These are phyloP conservation scores for Pandemis corylana DNA, from an alignment of 2,888 invertebrate species.

Conservation along the genomic window DNA sequence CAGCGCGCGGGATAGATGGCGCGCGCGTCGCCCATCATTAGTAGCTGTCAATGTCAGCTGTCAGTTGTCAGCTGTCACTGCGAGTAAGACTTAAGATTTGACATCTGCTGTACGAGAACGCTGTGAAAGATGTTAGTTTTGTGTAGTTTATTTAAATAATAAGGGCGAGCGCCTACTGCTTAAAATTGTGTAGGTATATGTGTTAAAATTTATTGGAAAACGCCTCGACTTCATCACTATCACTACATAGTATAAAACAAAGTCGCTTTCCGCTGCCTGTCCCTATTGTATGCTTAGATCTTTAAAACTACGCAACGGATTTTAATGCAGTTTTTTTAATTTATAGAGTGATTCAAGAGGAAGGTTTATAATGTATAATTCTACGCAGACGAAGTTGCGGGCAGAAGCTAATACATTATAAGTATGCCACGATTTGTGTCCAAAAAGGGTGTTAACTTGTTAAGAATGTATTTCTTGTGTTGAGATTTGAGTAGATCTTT, in stretches of 20 bases:
- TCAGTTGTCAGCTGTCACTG: slow-evolving; percentile 47
- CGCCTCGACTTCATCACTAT: too few species aligned
- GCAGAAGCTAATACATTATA: too few species aligned
- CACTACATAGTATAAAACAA: too few species aligned
- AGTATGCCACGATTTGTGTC: too few species aligned
- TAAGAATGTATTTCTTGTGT: not conserved
- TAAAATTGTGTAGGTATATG: not conserved
- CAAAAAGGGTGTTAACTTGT: too few species aligned
- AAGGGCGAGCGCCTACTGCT: not conserved
- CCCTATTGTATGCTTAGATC: too few species aligned
- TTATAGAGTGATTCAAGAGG: too few species aligned
- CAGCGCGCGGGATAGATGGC: slow-evolving; percentile 51
- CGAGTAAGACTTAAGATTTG: slow-evolving; percentile 42
- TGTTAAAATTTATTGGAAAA: not conserved
- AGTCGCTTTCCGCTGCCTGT: too few species aligned
- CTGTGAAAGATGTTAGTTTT: slow-evolving; percentile 11
- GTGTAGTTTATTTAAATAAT: slow-evolving; percentile 1
- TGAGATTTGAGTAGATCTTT: not conserved
- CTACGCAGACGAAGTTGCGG: too few species aligned
- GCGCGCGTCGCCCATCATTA: slow-evolving; percentile 59
- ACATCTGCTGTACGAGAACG: slow-evolving; percentile 36
- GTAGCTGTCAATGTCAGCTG: slow-evolving; percentile 60
- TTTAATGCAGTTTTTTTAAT: too few species aligned
- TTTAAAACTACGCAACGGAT: too few species aligned
- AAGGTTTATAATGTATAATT: too few species aligned